phyloP scores from a whole-genome alignment of 2,113 vertebrate species.

The Eptesicus fuscus region DNA sequence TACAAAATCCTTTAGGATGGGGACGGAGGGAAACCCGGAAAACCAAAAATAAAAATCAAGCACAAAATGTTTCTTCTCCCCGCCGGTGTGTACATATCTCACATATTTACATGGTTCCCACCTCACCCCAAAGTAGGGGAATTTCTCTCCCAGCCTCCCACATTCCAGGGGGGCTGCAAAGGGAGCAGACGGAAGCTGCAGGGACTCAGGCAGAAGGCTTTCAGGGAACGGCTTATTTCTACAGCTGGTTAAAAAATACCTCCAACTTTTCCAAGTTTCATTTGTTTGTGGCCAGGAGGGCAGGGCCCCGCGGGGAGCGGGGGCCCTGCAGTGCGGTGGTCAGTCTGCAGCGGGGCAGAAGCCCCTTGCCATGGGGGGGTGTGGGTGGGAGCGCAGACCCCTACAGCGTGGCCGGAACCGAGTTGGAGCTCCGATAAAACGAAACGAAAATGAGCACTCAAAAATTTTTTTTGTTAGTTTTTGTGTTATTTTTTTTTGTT shows the following conservation, averaged over 20 bases:
- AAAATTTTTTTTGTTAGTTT: conserved; percentile 60
- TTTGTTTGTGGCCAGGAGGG: conserved; percentile 55
- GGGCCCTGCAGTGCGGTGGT: background rate
- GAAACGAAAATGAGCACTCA: conserved; percentile 72
- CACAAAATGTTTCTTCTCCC: conserved; percentile 77
- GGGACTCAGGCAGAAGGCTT: conserved; percentile 60
- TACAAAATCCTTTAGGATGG: conserved; percentile 93
- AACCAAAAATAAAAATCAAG: conserved; percentile 84
- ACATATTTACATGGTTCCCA: conserved; percentile 92
- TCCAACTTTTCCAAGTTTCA: conserved; percentile 76
- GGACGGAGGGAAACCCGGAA: conserved; percentile 59
- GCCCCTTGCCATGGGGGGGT: conserved; percentile 41
- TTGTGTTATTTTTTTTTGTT: background rate
- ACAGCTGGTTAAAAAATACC: conserved; percentile 74
- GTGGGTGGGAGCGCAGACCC: conserved; percentile 52
- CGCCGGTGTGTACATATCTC: conserved; percentile 93
- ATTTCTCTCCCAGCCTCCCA: conserved; percentile 42
- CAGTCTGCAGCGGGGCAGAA: background rate
- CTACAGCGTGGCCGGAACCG: conserved; percentile 57
- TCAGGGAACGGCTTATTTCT: conserved; percentile 66
- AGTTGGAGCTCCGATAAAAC: conserved; percentile 69
- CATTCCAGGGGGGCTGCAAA: background rate
- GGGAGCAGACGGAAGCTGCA: conserved; percentile 37
- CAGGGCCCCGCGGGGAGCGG: conserved; percentile 42
- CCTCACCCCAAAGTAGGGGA: conserved; percentile 63